These are phyloP conservation scores for Stenolophus ochropezus DNA, from an alignment of 2,888 invertebrate genomes.

Conservation along the genomic window DNA sequence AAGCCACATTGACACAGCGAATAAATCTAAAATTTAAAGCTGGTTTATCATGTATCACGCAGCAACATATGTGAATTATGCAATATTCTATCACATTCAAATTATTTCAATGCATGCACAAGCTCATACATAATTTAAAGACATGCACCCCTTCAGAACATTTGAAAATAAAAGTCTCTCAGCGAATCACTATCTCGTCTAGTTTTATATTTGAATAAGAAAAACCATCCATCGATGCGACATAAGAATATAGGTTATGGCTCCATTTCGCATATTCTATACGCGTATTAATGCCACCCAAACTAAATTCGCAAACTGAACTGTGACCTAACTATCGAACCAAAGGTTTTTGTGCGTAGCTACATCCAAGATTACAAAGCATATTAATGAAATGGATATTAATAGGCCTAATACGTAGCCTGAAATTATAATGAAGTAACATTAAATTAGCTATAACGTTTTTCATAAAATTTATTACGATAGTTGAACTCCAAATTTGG, in stretches of 20 bases:
- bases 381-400: conserved; percentile 26
- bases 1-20: conserved; percentile 28
- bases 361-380: conserved; percentile 4
- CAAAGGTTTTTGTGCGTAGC: conserved; percentile 1
- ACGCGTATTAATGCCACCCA: not conserved
- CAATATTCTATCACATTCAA: conserved; percentile 40
- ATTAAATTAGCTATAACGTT: conserved; percentile 11
- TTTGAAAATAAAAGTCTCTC: conserved; percentile 16
- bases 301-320: not conserved
- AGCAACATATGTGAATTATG: conserved; percentile 31
- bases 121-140: conserved; percentile 39
- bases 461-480: conserved; percentile 9
- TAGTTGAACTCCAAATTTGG: too few species aligned
- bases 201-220: too few species aligned
- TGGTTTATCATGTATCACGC: conserved; percentile 37
- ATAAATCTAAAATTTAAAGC: conserved; percentile 37
- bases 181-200: not conserved
- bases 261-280: too few species aligned
- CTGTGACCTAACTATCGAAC: conserved; percentile 1
- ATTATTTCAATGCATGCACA: conserved; percentile 41
- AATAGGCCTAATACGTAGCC: conserved; percentile 24
- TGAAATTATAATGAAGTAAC: conserved; percentile 22
- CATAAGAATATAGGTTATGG: too few species aligned
- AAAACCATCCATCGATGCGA: too few species aligned
- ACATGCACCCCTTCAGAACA: conserved; percentile 37